Evolutionary conservation across 2,113 vertebrate species (phyloP).

Genomic region (Etheostoma spectabile): DNA sequence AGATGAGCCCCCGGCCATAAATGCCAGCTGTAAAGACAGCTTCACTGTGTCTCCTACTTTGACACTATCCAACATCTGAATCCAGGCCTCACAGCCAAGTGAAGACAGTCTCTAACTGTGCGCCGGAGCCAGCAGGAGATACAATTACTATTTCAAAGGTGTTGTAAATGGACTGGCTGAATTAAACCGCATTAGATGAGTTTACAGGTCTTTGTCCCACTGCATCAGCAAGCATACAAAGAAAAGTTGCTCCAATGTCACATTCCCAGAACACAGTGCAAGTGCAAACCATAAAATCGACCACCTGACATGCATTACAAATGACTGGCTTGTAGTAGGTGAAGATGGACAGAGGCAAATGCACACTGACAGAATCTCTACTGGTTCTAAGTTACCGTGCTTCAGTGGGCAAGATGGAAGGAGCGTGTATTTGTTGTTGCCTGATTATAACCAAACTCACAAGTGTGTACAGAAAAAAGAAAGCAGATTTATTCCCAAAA

Average conservation of each 20-base stretch:
- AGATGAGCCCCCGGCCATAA: slow-evolving; percentile 75
- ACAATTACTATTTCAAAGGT: slow-evolving; percentile 71
- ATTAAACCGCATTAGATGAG: slow-evolving; percentile 63
- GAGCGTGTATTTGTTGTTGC: slow-evolving; percentile 26
- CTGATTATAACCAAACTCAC: slow-evolving; percentile 52
- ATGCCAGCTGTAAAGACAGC: slow-evolving; percentile 77
- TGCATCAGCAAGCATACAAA: slow-evolving; percentile 31
- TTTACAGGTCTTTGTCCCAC: slow-evolving; percentile 63
- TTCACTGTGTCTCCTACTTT: slow-evolving; percentile 70
- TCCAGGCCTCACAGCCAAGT: slow-evolving; percentile 69
- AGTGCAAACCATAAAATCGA: slow-evolving; percentile 73
- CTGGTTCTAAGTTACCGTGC: slow-evolving; percentile 47
- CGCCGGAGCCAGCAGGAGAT: slow-evolving; percentile 63
- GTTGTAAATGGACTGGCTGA: slow-evolving; percentile 71
- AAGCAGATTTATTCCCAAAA: slow-evolving; percentile 53
- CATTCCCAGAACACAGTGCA: slow-evolving; percentile 65
- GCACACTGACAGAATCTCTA: slow-evolving; percentile 63
- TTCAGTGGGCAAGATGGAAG: slow-evolving; percentile 45
- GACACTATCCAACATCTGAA: slow-evolving; percentile 74
- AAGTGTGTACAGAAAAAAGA: slow-evolving; percentile 26
- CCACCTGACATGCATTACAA: slow-evolving; percentile 78
- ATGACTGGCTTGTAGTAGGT: slow-evolving; percentile 69
- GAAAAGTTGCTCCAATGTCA: slow-evolving; percentile 65
- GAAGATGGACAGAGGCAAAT: slow-evolving; percentile 78
- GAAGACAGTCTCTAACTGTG: slow-evolving; percentile 46